These are phyloP conservation scores for Leptodactylus fallax DNA, from an alignment of 2,797 vertebrate genomes.

Conservation along the genomic window DNA sequence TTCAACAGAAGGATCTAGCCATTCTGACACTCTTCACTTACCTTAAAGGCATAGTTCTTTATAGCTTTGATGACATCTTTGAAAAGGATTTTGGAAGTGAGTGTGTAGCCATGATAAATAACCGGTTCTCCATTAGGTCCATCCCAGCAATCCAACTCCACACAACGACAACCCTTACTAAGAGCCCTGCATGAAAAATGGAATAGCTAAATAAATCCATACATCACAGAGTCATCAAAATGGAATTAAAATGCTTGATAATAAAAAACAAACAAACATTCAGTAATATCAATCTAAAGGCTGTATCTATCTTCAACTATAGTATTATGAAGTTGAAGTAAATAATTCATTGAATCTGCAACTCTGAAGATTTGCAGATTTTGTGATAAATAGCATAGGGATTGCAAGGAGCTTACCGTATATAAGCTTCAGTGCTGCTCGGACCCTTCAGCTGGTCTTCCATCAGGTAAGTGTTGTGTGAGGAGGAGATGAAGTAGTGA, in stretches of 20 bases:
- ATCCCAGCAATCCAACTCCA: slow-evolving; percentile 97
- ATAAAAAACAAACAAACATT: no score
- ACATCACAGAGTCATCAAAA: background rate
- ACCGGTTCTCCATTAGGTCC: slow-evolving; percentile 88
- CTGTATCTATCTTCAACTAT: no score
- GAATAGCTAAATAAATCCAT: background rate
- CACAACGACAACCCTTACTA: slow-evolving; percentile 92
- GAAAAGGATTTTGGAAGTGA: slow-evolving; percentile 96
- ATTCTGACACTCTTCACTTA: slow-evolving; percentile 67
- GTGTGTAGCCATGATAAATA: slow-evolving; percentile 94
- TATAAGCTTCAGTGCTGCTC: slow-evolving; percentile 96
- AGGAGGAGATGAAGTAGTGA: slow-evolving; percentile 95
- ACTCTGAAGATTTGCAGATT: background rate
- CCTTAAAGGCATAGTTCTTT: slow-evolving; percentile 93
- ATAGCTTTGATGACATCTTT: slow-evolving; percentile 90
- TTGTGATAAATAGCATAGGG: no score
- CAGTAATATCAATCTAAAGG: no score
- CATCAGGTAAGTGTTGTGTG: slow-evolving; percentile 97
- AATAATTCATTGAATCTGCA: no score
- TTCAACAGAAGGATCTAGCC: no score
- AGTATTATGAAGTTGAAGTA: no score
- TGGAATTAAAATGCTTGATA: no score
- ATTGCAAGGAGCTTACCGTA: slow-evolving; percentile 79
- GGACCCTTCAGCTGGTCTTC: slow-evolving; percentile 93
- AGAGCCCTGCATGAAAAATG: slow-evolving; percentile 80